Percentiles rank a stretch among this genome's conserved stretches.
Conservation (phyloP, 2,113 vertebrate species). For the Pandion haliaetus region DNA sequence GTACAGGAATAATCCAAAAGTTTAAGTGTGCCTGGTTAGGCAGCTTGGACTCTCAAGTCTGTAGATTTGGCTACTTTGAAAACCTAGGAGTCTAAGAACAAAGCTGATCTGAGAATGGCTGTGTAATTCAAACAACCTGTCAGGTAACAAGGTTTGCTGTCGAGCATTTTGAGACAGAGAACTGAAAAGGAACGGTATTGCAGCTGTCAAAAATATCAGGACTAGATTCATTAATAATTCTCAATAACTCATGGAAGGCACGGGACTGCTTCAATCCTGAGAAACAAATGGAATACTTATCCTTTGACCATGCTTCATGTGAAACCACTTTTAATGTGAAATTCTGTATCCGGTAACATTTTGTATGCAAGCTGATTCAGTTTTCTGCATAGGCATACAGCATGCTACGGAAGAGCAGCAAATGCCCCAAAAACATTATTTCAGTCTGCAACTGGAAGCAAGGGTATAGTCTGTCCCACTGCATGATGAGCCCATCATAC, state of each 20-base stretch:
- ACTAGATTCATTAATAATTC: not conserved
- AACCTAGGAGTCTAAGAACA: not conserved
- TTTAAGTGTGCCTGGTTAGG: not conserved
- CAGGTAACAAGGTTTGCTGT: not conserved
- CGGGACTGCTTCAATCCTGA: not conserved
- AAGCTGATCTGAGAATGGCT: not conserved
- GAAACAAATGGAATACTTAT: not conserved
- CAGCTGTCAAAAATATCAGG: not conserved
- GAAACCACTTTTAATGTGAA: not conserved
- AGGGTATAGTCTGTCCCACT: not conserved
- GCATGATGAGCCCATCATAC: not conserved
- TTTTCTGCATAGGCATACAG: not conserved
- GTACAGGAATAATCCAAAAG: not conserved
- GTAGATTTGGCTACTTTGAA: not conserved
- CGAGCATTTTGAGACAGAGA: not conserved
- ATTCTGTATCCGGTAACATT: not conserved
- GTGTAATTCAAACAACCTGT: not conserved
- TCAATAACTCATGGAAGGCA: not conserved
- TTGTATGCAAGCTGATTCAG: not conserved
- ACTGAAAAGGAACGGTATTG: not conserved
- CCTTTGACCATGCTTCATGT: not conserved
- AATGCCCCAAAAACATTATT: not conserved
- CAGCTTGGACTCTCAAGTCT: not conserved
- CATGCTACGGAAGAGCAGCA: constrained; percentile 17
- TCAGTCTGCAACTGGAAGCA: not conserved